Evolutionary conservation across 2,113 vertebrate species (phyloP), one percentile per base, ranked within the genome.

Genomic region (Girardinichthys multiradiatus): DNA sequence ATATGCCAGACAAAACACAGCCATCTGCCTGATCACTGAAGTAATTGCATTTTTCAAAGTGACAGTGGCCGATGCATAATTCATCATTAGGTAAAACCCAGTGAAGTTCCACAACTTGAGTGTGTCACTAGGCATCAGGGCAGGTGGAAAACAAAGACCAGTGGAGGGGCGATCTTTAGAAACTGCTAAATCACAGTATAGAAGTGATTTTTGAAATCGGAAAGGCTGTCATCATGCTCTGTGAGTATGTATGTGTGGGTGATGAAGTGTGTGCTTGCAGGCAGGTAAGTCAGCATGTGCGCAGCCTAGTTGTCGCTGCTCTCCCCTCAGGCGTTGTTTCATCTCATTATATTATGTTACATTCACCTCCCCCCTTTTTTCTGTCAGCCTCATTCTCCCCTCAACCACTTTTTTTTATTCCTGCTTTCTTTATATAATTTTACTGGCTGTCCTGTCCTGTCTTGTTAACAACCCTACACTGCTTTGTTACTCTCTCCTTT

Each of bases 1-100:
- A 91, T 93, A 92, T 92, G 93, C 89, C 89, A 90, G 89, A 92
- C 89, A 92, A 92, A 92, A 90, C 89, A 86, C 78, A 80, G 83
- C 91, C 91, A 91, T 92, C 92, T 93, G 92, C 88, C 87, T 93
- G 85, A 90, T 89, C 87, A 88, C 80, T 81, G 84, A 90, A 77
- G 84, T 92, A 90, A 93, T 92, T 91, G 87, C 89, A 84, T 87
- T 90, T 89, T 90, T 91, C 81, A 89, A 91, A 89, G 86, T 89
- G 90, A 93, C 93, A 91, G 90, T 71, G 70, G 76, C 85, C 66
- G 35, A 91, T 92, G 91, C 90, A 93, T 93, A 92, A 93, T 93
- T 93, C 91, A 92, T 93, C 83, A 91, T 89, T 83, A 92, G 86
- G 86, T 87, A 88, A 91, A 88, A 78, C 81, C 77, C 86, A 85